Evolutionary conservation across 2,888 invertebrate genomes (phyloP).

Genomic region (Andrena bucephala): DNA sequence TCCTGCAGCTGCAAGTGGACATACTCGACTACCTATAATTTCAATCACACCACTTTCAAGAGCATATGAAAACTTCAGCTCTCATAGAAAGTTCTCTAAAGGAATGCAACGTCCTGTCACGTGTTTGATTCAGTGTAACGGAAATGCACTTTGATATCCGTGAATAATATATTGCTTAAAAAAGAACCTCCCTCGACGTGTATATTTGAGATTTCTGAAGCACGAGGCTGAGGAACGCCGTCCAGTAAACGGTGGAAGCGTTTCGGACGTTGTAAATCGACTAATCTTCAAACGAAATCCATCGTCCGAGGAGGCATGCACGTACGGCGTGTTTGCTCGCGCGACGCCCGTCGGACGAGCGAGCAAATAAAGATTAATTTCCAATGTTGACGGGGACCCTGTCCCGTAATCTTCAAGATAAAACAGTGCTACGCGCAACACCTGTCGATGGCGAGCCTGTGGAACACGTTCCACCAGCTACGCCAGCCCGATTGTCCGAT

Average conservation of each 20-base stretch:
- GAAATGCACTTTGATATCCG: no score
- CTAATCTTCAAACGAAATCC: slow-evolving; percentile 28
- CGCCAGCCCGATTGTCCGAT: not conserved
- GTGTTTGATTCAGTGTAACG: no score
- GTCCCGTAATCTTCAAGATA: slow-evolving; percentile 20
- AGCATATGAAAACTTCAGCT: no score
- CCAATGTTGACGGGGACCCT: slow-evolving; percentile 40
- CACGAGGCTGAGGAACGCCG: no score
- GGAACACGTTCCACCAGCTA: not conserved
- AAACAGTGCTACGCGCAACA: slow-evolving; percentile 19
- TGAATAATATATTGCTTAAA: no score
- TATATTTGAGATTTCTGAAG: no score
- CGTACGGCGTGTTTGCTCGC: slow-evolving; percentile 24
- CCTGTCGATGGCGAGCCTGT: not conserved
- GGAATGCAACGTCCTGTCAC: no score
- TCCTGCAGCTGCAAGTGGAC: not conserved
- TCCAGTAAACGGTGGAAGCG: not conserved
- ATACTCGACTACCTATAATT: not conserved
- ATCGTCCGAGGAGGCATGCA: not conserved
- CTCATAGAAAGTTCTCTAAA: no score
- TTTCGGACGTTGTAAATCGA: not conserved
- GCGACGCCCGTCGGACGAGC: not conserved
- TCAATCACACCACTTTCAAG: not conserved
- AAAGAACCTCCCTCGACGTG: no score
- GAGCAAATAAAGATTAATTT: slow-evolving; percentile 40